Evolutionary conservation across 2,113 vertebrate species (phyloP).

Genomic region (Antechinus flavipes): DNA sequence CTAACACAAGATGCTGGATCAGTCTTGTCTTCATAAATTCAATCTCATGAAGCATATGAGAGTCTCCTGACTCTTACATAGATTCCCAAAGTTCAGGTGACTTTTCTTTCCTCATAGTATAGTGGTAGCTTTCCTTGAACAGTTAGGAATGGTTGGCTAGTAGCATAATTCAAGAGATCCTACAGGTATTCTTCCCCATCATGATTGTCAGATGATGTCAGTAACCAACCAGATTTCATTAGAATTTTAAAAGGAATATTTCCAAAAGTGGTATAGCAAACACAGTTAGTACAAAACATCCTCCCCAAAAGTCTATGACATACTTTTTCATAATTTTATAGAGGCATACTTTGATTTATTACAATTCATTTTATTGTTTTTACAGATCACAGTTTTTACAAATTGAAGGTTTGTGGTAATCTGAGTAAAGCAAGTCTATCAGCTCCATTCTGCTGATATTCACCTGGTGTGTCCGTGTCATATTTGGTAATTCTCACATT

Average conservation of each 20-base stretch:
- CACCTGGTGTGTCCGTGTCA: not conserved
- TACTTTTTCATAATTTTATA: not conserved
- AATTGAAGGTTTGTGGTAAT: not conserved
- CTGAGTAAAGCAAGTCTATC: not conserved
- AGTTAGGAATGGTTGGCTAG: not conserved
- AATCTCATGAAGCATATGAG: constrained; percentile 17
- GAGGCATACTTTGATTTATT: not conserved
- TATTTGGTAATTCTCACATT: not conserved
- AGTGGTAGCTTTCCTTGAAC: not conserved
- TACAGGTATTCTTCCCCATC: not conserved
- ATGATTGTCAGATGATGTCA: not conserved
- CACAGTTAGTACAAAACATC: not conserved
- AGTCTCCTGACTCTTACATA: not conserved
- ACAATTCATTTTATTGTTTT: no score
- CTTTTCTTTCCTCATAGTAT: not conserved
- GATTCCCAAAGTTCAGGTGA: not conserved
- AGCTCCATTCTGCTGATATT: not conserved
- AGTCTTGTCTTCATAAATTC: constrained; percentile 9
- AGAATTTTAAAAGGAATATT: not conserved
- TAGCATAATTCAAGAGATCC: not conserved
- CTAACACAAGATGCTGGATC: constrained; percentile 7
- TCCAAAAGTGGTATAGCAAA: not conserved
- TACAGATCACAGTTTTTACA: not conserved
- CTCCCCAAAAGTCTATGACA: not conserved
- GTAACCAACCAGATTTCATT: not conserved